Base-by-base conservation (phyloP, 2,888 invertebrate species). In the Rapana venosa region DNA sequence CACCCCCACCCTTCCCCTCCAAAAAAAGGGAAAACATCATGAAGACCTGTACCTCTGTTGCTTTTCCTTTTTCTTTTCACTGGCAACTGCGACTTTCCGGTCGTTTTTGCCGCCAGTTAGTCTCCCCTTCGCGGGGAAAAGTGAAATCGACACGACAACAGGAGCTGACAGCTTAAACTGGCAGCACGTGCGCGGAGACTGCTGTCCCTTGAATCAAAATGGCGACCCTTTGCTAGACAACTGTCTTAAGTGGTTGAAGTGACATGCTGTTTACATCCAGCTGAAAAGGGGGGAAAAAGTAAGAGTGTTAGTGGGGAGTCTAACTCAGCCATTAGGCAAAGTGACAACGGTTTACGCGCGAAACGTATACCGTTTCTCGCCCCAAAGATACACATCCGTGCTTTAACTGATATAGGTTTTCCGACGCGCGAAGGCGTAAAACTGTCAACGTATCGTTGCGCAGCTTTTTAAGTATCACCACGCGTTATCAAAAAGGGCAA, bases 171-270 rank as follows among this genome's bases (percentile, higher is more conserved):
- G 35, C 66, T 0, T 6, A 35, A 87, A 61, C 15, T 70, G 13
- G 35, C 35, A n/a, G 87, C 87, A 87, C 87, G 87, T 70, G 66
- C 87, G 66, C 13, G 66, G n/a, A 2, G 85, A 32, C 22, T 87
- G 35, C 36, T 8, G 87, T 66, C 87, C 70, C 87, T 6, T 66
- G 70, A 70, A 30, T 70, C 87, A 87, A 87, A 87, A 87, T 87
- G 87, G 87, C 87, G 66, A 66, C 87, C 30, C n/a, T 15, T 58
- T 13, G 58, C 58, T 58, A n/a, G 58, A 47, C 84, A 58, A 58
- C 58, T 84, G 84, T 84, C 84, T 58, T 17, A 4, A 11, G 13
- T 58, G 5, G 84, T 84, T 84, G n/a, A 58, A 15, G 32, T 79
- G 79, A 79, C 13, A 32, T 15, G 79, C 79, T 79, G 79, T 79